Evolutionary conservation across 2,888 invertebrate species (phyloP), one percentile per base, ranked within the genome.

Genomic region (Dorcus hopei): DNA sequence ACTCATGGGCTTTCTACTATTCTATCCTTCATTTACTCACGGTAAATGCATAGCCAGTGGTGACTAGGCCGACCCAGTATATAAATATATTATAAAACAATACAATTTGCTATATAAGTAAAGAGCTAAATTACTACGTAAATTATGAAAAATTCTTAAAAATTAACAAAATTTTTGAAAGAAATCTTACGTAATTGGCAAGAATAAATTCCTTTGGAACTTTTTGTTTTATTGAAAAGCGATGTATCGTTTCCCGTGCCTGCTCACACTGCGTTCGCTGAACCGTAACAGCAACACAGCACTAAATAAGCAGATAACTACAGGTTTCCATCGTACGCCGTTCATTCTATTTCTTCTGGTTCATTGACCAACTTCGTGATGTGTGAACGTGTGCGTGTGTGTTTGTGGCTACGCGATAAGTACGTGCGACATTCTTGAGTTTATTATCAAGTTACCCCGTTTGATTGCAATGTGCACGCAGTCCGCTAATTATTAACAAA

Each of bases 261-360:
- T 14, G 50, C 38, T 19, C 19, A 16, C 43, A 43, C 11, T 43
- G 48, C 57, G 53, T 56, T 56, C 59, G 47, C 55, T 61, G 63
- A 62, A 65, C 61, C 65, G 61, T 62, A 61, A 64, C 58, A 57
- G 65, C 62, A 64, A 60, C 64, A 61, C 58, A 61, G 64, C 62
- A 59, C 63, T 59, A 64, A 64, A 61, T 61, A 62, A 61, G 58
- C 59, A 61, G 64, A 64, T 63, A 65, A 64, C 61, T 61, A 52
- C 62, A 58, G 59, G 59, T 62, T 62, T 54, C 55, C 49, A 59
- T 61, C 55, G 50, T 50, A 61, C 59, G 58, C 57, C 61, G 58
- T 51, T 54, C 52, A 54, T 53, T 48, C 52, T 56, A 43, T 60
- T 57, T 58, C 58, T 61, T 61, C 55, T 61, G 60, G 66, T 66